Evolutionary conservation across 2,113 vertebrate genomes (phyloP).

Genomic region (Colossoma macropomum): DNA sequence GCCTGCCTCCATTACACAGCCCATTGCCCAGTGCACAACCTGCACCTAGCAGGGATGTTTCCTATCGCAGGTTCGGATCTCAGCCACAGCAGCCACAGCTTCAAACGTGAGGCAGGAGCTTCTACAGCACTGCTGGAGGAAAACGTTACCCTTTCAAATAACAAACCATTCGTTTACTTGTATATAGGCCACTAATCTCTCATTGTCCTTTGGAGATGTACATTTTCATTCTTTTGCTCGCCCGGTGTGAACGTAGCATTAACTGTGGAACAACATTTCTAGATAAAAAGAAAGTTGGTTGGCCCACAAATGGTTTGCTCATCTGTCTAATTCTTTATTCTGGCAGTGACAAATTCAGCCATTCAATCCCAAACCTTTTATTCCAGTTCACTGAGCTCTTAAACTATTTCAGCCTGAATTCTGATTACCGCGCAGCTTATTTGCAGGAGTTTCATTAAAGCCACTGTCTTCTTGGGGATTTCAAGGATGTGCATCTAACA

Average conservation of each 20-base stretch:
- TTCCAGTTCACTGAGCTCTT: conserved; percentile 50
- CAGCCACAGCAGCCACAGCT: not conserved
- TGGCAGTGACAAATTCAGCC: conserved; percentile 28
- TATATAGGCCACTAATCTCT: not conserved
- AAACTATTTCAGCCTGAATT: conserved; percentile 46
- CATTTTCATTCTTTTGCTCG: not conserved
- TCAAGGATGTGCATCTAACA: conserved; percentile 21
- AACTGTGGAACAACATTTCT: not conserved
- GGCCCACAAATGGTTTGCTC: conserved; percentile 9
- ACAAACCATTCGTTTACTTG: not conserved
- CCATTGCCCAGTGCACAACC: conserved; percentile 40
- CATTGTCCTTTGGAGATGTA: not conserved
- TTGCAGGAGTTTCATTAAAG: conserved; percentile 46
- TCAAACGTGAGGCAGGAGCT: not conserved
- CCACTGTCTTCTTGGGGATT: conserved; percentile 28
- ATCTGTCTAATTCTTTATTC: conserved; percentile 41
- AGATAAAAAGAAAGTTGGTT: not conserved
- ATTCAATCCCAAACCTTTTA: conserved; percentile 34
- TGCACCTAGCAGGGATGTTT: conserved; percentile 32
- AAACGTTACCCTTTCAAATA: not conserved
- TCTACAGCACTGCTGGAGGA: not conserved
- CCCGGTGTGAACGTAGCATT: not conserved
- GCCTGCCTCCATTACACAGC: conserved; percentile 51
- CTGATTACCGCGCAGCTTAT: conserved; percentile 41
- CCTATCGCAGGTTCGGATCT: conserved; percentile 20